These are phyloP conservation scores for Turdus rufiventris DNA, from an alignment of 2,113 vertebrate species.

Conservation along the genomic window DNA sequence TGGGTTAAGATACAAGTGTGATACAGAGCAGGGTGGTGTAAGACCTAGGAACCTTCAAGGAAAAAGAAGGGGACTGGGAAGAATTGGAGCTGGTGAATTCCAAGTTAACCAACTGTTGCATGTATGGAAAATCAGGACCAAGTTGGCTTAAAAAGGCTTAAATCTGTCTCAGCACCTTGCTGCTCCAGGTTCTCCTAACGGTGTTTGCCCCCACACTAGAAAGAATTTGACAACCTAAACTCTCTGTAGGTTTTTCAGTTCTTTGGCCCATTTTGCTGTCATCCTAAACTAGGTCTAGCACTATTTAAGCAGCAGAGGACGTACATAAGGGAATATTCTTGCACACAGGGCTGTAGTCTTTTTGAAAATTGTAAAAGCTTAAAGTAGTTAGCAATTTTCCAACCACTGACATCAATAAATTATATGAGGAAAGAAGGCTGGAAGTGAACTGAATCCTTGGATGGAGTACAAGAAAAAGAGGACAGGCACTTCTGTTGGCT, in stretches of 20 bases:
- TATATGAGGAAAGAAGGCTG: not conserved
- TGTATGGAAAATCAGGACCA: not conserved
- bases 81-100: not conserved
- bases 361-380: slow-evolving; percentile 25
- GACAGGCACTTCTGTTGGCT: not conserved
- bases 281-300: slow-evolving; percentile 41
- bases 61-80: not conserved
- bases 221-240: not conserved
- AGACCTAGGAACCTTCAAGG: not conserved
- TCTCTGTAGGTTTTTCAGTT: not conserved
- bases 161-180: not conserved
- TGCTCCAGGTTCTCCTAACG: not conserved
- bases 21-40: not conserved
- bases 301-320: not conserved
- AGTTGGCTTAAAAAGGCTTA: not conserved
- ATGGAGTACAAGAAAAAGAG: not conserved
- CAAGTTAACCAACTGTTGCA: not conserved
- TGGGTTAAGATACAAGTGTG: not conserved
- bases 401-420: slow-evolving; percentile 44
- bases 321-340: slow-evolving; percentile 13
- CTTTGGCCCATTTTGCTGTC: slow-evolving; percentile 4
- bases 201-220: not conserved
- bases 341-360: not conserved
- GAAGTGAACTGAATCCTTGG: not conserved
- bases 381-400: slow-evolving; percentile 31